Base-by-base conservation (phyloP, 1,140 invertebrate genomes). In the Marisa cornuarietis region DNA sequence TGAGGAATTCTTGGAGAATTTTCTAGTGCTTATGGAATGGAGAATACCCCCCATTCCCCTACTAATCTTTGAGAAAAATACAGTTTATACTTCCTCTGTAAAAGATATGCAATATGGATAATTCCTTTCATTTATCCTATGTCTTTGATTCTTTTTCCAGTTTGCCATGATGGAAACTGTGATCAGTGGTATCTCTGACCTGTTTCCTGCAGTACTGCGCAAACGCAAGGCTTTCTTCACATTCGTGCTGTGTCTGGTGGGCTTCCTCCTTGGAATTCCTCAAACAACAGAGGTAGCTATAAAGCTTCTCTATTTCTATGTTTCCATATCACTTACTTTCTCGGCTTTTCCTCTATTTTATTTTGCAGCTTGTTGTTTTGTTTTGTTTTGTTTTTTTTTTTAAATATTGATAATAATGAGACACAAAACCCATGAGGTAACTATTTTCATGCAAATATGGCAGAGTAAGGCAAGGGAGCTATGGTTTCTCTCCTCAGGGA, bases 91-190 rank as follows among this genome's bases (percentile, higher is more conserved):
- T 42, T 42, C 31, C 6, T 6, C 31, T 6, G 31, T 42, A 42
- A 42, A 42, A 42, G 3, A 42, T 42, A 2, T 42, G 31, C 31
- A 42, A 42, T 42, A 42, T 42, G 31, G 31, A 42, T 42, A 42
- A 42, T 42, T 42, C 31, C 31, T 42, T 2, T 42, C 31, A 42
- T 65, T 65, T 20, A 65, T 24, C 63, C 24, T 65, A 3, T 26
- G 31, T 22, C 49, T 18, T 74, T 26, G 14, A n/a, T 73, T 63
- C 49, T 71, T 65, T 81, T 78, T 73, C 26, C 89, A 96, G 95
- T 96, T 96, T 94, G 95, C 95, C 5, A 95, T 95, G 68, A 91
- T 96, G 85, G 95, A 96, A 90, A 93, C 95, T 0, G 93, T 96
- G 3, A 94, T 95, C 79, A 93, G 94, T 9, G 94, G 94, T 9